These are phyloP conservation scores for Nemotelus pantherinus DNA, from an alignment of 2,888 invertebrate genomes.

Conservation along the genomic window DNA sequence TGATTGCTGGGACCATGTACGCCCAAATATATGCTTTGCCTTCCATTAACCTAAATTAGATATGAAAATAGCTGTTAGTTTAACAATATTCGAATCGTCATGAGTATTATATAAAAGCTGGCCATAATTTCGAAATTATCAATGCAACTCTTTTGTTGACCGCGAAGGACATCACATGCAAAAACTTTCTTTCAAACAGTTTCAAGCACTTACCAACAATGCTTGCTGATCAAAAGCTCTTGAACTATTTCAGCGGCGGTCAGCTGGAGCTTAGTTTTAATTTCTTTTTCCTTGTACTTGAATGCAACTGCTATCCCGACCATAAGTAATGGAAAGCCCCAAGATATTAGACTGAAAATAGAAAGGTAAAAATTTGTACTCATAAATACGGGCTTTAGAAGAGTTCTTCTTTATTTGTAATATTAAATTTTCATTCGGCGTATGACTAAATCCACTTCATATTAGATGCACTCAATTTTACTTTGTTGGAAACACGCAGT, in stretches of 20 bases:
- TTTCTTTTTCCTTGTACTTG: constrained; percentile 65
- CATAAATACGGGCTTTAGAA: too few relatives aligned
- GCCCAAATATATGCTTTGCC: constrained; percentile 56
- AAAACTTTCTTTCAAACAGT: too few relatives aligned
- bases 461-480: too few relatives aligned
- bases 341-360: constrained; percentile 70
- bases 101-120: not conserved
- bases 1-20: constrained; percentile 64
- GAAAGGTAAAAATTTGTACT: not conserved
- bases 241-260: constrained; percentile 50
- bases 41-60: constrained; percentile 53
- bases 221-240: constrained; percentile 53
- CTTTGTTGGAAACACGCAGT: too few relatives aligned
- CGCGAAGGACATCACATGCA: not conserved
- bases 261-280: constrained; percentile 50
- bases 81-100: not conserved
- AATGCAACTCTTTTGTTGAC: not conserved
- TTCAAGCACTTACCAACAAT: constrained; percentile 54
- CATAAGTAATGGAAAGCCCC: constrained; percentile 71
- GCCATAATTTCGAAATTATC: too few relatives aligned
- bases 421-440: too few relatives aligned
- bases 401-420: too few relatives aligned
- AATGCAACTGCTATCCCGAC: constrained; percentile 67
- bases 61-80: not conserved
- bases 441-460: too few relatives aligned